Base-by-base conservation (phyloP, 1,140 invertebrate genomes). In the Tachypleus tridentatus region DNA sequence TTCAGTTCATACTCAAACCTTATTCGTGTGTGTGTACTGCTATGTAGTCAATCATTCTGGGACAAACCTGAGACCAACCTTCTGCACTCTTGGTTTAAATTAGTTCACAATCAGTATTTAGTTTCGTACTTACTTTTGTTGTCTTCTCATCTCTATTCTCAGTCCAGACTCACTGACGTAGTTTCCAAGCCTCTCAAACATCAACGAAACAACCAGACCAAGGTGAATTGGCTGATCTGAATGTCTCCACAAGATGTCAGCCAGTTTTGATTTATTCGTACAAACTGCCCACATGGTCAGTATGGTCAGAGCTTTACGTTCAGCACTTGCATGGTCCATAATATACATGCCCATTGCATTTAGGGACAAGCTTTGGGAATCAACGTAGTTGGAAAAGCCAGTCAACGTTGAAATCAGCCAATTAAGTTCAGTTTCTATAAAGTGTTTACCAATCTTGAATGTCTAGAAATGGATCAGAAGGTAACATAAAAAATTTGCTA, bases 191-290 rank as follows among this genome's bases (percentile, higher is more conserved):
- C 69, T 69, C 58, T 69, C 66, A 59, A 71, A 74, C 7, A 73
- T 67, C 62, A 73, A 67, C 10, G 70, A 70, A 57, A 75, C 68
- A 47, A 79, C 72, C 3, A 79, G 66, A 11, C 77, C 77, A 50
- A 79, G 63, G 47, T 77, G 75, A 11, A 79, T 75, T 3, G 78
- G 78, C 49, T 79, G 75, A 57, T 77, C 76, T 63, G 76, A 73
- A 57, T 72, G 70, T 60, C 74, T 74, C 77, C 77, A 79, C 10
- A 79, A 62, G 2, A 76, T 62, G 61, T 77, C 77, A 0, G 75
- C 77, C 54, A 79, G 66, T 62, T 77, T 73, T 5, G 62, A 29
- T 5, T 61, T 59, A 57, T 70, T 64, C 3, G 65, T 70, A 49
- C 78, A 66, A 10, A 76, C 75, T 9, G 76, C 74, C 76, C 75